Conservation (phyloP, 2,797 vertebrate species). For the Staurois parvus region DNA sequence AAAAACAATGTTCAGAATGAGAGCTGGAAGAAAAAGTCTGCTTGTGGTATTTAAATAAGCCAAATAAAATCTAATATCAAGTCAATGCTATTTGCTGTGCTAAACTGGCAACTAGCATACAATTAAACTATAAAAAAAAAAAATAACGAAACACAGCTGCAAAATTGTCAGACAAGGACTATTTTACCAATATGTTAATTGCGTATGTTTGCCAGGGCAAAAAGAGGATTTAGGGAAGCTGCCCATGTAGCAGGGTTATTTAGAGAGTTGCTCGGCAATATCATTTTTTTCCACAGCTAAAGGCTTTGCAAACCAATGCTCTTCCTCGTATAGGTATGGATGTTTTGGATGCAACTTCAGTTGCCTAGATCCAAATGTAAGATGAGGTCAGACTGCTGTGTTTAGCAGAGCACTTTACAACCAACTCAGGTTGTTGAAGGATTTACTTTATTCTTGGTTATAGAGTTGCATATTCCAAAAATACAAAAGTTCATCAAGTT, state of each 20-base stretch:
- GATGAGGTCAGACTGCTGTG: too few species aligned
- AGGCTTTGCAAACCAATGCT: too few species aligned
- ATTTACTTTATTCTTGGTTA: too few species aligned
- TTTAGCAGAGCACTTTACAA: too few species aligned
- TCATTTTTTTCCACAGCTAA: too few species aligned
- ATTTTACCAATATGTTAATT: constrained; percentile 15
- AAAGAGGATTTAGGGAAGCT: not conserved
- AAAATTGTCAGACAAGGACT: not conserved
- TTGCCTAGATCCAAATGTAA: too few species aligned
- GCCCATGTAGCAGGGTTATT: not conserved
- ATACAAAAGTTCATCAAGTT: too few species aligned
- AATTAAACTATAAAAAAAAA: constrained; percentile 18
- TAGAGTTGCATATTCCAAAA: too few species aligned
- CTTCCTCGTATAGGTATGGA: too few species aligned
- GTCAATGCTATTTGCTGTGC: constrained; percentile 42
- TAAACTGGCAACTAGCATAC: constrained; percentile 34
- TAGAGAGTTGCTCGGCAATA: too few species aligned
- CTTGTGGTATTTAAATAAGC: constrained; percentile 24
- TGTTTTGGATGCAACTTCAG: too few species aligned
- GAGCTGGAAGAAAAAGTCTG: constrained; percentile 45
- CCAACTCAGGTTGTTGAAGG: too few species aligned
- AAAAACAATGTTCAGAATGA: constrained; percentile 22
- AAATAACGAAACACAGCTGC: constrained; percentile 42
- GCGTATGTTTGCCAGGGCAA: not conserved
- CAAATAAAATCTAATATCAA: constrained; percentile 54